phyloP scores from a whole-genome alignment of 2,888 invertebrate genomes.

The Nymphalis c-album region DNA sequence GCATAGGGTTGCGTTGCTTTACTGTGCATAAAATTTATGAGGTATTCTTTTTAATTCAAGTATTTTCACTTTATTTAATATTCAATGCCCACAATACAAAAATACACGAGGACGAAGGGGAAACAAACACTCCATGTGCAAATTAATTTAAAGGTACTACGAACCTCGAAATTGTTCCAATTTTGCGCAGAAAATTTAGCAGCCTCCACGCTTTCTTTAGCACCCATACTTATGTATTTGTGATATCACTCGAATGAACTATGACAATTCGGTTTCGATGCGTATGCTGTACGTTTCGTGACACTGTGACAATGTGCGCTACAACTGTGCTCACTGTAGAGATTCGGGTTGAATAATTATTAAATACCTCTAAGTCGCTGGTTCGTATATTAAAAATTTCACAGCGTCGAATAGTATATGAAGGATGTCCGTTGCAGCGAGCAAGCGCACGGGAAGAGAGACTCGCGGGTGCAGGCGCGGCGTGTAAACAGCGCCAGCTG shows the following conservation, averaged over 20 bases:
- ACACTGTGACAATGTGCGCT: constrained; percentile 70
- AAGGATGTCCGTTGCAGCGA: constrained; percentile 71
- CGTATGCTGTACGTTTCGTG: constrained; percentile 72
- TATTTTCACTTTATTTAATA: constrained; percentile 49
- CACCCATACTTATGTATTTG: constrained; percentile 85
- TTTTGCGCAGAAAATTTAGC: constrained; percentile 90
- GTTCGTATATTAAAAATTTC: constrained; percentile 76
- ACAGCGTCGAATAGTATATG: constrained; percentile 76
- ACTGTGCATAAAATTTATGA: constrained; percentile 63
- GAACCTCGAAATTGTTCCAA: constrained; percentile 91
- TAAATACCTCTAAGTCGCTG: constrained; percentile 75
- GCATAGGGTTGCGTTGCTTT: constrained; percentile 59
- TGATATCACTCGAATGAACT: constrained; percentile 76
- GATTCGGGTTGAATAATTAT: constrained; percentile 70
- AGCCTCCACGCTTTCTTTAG: constrained; percentile 91
- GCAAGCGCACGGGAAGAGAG: constrained; percentile 52
- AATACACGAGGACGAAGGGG: constrained; percentile 71
- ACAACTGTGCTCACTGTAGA: constrained; percentile 68
- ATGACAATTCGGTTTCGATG: constrained; percentile 74
- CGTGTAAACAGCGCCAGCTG: constrained; percentile 78
- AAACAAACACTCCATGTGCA: constrained; percentile 80
- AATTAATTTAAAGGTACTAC: constrained; percentile 78
- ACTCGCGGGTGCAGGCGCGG: constrained; percentile 60
- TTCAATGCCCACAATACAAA: constrained; percentile 52
- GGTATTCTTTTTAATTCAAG: constrained; percentile 48